A percentile compares a stretch with the other conserved stretches of the same genome.
Conservation (phyloP, 2,888 invertebrate genomes). For the Noctua janthe region DNA sequence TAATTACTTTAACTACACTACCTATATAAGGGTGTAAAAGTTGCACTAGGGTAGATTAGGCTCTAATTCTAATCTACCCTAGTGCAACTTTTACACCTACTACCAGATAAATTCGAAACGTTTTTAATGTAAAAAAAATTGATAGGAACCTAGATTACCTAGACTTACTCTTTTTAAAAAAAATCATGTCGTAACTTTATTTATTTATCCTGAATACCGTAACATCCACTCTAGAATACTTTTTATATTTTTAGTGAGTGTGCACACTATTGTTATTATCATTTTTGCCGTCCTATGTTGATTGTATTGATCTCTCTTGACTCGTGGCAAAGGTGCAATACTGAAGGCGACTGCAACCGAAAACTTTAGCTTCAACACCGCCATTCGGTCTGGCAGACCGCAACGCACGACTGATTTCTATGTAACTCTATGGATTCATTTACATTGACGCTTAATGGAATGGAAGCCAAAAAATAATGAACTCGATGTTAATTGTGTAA, state of each 20-base stretch:
- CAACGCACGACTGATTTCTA: not conserved
- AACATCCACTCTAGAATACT: slow-evolving; percentile 40
- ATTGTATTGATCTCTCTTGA: not conserved
- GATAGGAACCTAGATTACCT: too few species aligned
- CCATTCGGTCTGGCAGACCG: not conserved
- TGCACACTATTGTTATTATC: not conserved
- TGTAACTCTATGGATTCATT: not conserved
- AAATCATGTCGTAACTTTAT: too few species aligned
- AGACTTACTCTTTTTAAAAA: too few species aligned
- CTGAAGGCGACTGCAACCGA: not conserved
- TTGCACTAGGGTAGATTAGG: too few species aligned
- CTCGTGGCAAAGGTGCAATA: not conserved
- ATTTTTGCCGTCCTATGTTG: not conserved
- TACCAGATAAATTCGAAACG: too few species aligned
- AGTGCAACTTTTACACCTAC: too few species aligned
- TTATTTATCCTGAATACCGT: too few species aligned
- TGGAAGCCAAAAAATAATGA: not conserved
- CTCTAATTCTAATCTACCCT: too few species aligned
- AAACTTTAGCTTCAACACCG: not conserved
- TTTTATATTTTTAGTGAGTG: slow-evolving; percentile 16
- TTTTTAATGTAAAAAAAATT: too few species aligned
- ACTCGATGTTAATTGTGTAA: not conserved
- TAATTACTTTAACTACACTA: too few species aligned
- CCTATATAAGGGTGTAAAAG: too few species aligned
- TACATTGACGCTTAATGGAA: not conserved